Conservation (phyloP, 1,140 invertebrate genomes). For the Trypoxylus dichotomus region DNA sequence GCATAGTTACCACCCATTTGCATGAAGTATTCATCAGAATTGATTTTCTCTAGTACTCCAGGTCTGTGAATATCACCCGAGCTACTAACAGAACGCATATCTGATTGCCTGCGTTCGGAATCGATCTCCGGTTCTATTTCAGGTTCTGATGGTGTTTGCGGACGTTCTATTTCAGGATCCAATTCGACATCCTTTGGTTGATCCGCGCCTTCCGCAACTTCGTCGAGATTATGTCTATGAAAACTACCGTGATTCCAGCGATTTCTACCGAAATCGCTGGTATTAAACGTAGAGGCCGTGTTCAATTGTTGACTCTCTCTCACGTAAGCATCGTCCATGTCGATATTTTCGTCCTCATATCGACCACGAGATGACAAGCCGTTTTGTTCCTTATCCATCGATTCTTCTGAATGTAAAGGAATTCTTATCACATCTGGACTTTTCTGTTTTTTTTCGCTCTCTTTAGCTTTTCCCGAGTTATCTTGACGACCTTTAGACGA, state of each 20-base stretch:
- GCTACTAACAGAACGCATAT: conserved; percentile 31
- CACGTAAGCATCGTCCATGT: conserved; percentile 47
- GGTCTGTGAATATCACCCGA: conserved; percentile 45
- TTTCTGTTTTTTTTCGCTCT: conserved; percentile 35
- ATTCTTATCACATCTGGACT: conserved; percentile 40
- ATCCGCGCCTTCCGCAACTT: conserved; percentile 46
- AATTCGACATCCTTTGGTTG: conserved; percentile 23
- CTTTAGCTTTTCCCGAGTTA: conserved; percentile 28
- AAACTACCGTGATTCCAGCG: conserved; percentile 53
- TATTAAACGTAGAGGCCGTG: conserved; percentile 31
- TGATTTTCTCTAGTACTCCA: conserved; percentile 78
- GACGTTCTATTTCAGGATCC: conserved; percentile 12
- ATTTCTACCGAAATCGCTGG: conserved; percentile 22
- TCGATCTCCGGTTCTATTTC: neutral
- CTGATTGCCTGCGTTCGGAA: neutral
- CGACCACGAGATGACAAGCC: conserved; percentile 37
- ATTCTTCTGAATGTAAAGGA: conserved; percentile 45
- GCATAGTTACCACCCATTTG: conserved; percentile 77
- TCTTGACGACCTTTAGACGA: conserved; percentile 34
- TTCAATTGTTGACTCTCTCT: conserved; percentile 47
- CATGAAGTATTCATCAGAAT: conserved; percentile 84
- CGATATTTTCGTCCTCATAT: conserved; percentile 45
- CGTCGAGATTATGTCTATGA: conserved; percentile 38
- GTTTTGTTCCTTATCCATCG: conserved; percentile 34
- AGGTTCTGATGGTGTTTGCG: neutral